Evolutionary conservation across 2,888 invertebrate species (phyloP).

Genomic region (Leptinotarsa peninsularis): DNA sequence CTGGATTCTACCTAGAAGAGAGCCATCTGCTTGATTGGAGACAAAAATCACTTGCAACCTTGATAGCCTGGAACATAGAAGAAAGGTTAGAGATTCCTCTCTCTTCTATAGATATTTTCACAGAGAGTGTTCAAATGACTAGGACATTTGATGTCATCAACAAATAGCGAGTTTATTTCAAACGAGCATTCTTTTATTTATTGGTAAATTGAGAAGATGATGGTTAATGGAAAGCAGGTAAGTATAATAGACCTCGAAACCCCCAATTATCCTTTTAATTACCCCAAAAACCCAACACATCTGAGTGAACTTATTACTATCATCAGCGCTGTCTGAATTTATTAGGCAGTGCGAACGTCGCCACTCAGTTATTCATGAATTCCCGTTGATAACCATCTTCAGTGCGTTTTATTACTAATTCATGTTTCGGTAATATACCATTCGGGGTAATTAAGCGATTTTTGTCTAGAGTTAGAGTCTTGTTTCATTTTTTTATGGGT

Average conservation of each 20-base stretch:
- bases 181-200: not conserved
- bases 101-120: too few relatives aligned
- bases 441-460: constrained; percentile 17
- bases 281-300: constrained; percentile 14
- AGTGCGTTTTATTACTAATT: constrained; percentile 21
- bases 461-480: constrained; percentile 6
- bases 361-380: constrained; percentile 31
- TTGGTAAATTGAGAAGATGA: not conserved
- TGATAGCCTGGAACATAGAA: too few relatives aligned
- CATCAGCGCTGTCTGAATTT: constrained; percentile 24
- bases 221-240: not conserved
- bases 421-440: constrained; percentile 19
- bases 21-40: too few relatives aligned
- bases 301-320: constrained; percentile 23
- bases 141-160: too few relatives aligned
- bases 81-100: too few relatives aligned
- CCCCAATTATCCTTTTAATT: constrained; percentile 15
- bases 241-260: constrained; percentile 2
- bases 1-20: too few relatives aligned
- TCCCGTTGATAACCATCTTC: constrained; percentile 28
- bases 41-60: too few relatives aligned
- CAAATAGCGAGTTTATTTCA: too few relatives aligned
- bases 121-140: too few relatives aligned
- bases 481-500: constrained; percentile 19
- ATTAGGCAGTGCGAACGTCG: constrained; percentile 22